Percentiles rank a stretch among this genome's conserved stretches.
phyloP scores from a whole-genome alignment of 1,140 invertebrate species.

The Lasaia peninsularis region DNA sequence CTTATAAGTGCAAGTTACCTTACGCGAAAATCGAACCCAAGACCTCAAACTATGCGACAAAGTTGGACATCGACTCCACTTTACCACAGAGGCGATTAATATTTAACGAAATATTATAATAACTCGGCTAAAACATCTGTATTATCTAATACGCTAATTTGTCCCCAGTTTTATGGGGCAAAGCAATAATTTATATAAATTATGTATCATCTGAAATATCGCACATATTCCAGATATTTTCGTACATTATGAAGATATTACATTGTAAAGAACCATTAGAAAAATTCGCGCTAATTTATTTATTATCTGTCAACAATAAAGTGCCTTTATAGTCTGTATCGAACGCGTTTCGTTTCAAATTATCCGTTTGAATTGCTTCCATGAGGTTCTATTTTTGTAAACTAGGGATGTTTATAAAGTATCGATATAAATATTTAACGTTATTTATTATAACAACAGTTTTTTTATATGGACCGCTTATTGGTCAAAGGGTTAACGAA shows the following conservation, averaged over 20 bases:
- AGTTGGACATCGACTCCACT: too few relatives aligned
- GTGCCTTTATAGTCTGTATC: conserved; percentile 15
- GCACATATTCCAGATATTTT: not conserved
- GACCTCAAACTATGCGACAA: too few relatives aligned
- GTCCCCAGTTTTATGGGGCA: not conserved
- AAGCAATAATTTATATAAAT: not conserved
- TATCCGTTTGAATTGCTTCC: conserved; percentile 62
- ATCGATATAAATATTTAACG: not conserved
- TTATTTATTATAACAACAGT: too few relatives aligned
- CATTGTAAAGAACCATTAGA: not conserved
- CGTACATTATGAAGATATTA: not conserved
- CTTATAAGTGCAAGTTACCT: too few relatives aligned
- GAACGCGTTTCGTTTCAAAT: conserved; percentile 46
- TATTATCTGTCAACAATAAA: conserved; percentile 41
- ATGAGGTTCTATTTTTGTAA: conserved; percentile 36
- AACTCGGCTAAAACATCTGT: not conserved
- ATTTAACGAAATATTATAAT: not conserved
- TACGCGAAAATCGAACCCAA: too few relatives aligned
- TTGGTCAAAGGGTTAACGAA: too few relatives aligned
- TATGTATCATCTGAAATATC: not conserved
- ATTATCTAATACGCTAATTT: conserved; percentile 1
- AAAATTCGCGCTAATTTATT: conserved; percentile 43
- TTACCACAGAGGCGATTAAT: too few relatives aligned
- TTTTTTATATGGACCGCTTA: too few relatives aligned
- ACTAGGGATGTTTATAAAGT: not conserved